phyloP scores from a whole-genome alignment of 2,797 vertebrate genomes.

The Poecilia velifera region DNA sequence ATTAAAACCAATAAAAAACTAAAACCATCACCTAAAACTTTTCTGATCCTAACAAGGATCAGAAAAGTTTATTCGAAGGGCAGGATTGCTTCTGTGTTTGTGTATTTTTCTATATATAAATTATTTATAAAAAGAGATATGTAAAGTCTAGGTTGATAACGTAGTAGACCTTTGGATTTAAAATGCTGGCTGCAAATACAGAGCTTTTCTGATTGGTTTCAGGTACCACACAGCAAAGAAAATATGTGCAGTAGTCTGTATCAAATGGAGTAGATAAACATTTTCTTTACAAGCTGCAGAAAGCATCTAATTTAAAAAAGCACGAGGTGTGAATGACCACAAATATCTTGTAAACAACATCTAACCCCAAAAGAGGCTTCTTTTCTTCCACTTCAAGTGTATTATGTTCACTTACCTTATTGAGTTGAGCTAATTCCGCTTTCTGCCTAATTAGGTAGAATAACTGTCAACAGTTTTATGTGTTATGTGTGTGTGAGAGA shows the following conservation, averaged over 20 bases:
- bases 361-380: background rate
- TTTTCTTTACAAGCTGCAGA: slow-evolving; percentile 3
- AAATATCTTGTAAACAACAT: slow-evolving; percentile 3
- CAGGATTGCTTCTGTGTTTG: background rate
- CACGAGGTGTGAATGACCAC: background rate
- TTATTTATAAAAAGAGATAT: no score
- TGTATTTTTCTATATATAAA: no score
- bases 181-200: background rate
- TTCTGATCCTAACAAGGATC: no score
- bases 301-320: background rate
- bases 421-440: slow-evolving; percentile 10
- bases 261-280: background rate
- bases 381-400: background rate
- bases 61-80: background rate
- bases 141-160: no score
- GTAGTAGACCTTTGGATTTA: background rate
- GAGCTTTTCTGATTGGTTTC: background rate
- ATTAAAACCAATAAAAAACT: background rate
- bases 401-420: background rate
- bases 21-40: background rate
- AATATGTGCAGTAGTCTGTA: background rate
- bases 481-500: slow-evolving; percentile 5
- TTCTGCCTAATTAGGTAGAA: slow-evolving; percentile 28
- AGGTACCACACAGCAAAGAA: background rate
- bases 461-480: slow-evolving; percentile 12